Percentiles rank a stretch among this genome's conserved stretches.
Conservation (phyloP, 64 coral and sea anemone species). For the Dendrophyllia cribrosa region DNA sequence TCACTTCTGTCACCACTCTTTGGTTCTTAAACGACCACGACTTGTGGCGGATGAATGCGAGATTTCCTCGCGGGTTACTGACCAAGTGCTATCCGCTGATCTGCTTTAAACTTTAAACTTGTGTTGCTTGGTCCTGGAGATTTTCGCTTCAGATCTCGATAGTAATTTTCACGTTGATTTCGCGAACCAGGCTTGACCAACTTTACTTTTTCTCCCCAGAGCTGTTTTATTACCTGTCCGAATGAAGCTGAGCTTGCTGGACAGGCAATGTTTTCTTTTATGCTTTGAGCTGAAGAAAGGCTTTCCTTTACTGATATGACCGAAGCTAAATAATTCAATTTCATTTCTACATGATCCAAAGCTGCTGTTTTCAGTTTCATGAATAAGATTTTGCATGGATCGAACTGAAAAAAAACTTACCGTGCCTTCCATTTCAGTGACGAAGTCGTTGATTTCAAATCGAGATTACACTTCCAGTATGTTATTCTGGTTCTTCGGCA, state of each 20-base stretch:
- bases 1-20: background rate
- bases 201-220: background rate
- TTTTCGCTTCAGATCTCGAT: background rate
- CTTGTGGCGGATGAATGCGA: background rate
- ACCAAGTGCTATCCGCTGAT: background rate
- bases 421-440: no score
- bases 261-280: background rate
- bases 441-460: no score
- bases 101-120: background rate
- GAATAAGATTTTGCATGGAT: no score
- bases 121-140: no score
- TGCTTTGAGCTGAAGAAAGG: background rate
- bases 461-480: no score
- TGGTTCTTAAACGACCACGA: conserved; percentile 13
- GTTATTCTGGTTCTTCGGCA: no score
- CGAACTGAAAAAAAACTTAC: no score
- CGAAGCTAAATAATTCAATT: no score
- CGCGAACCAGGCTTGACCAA: background rate
- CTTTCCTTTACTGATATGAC: background rate
- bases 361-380: no score
- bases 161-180: background rate
- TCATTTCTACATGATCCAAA: no score
- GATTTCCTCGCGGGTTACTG: background rate
- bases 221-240: background rate
- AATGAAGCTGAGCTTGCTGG: background rate